Conservation (phyloP, 2,113 vertebrate genomes). For the Helogale parvula region DNA sequence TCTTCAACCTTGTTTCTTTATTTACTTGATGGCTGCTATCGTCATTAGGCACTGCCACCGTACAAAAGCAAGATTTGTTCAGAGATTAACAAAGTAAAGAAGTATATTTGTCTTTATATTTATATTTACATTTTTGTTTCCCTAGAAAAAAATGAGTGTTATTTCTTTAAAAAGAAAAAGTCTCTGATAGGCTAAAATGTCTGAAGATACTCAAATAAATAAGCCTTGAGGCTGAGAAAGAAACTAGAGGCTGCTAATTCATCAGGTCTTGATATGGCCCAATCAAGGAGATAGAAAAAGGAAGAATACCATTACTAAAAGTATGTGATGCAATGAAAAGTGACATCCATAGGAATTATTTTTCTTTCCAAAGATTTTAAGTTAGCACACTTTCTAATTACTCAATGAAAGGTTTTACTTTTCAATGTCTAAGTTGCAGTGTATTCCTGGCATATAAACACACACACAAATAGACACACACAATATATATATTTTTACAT, state of each 20-base stretch:
- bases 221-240: neutral
- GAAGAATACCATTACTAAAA: neutral
- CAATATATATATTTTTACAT: neutral
- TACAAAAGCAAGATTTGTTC: neutral
- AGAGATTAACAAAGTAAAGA: neutral
- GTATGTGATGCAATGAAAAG: neutral
- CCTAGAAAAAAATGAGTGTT: neutral
- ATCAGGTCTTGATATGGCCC: neutral
- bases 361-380: conserved; percentile 53
- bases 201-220: neutral
- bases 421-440: conserved; percentile 70
- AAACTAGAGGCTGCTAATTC: neutral
- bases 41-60: neutral
- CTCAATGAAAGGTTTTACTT: conserved; percentile 66
- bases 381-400: conserved; percentile 73
- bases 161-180: neutral
- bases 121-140: neutral
- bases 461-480: neutral
- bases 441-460: neutral
- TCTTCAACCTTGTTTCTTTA: neutral
- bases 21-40: neutral
- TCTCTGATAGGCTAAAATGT: neutral
- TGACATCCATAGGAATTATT: conserved; percentile 18
- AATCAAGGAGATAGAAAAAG: neutral
- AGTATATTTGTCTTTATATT: neutral